Conservation (phyloP, 2,888 invertebrate genomes). For the Sisyra nigra region DNA sequence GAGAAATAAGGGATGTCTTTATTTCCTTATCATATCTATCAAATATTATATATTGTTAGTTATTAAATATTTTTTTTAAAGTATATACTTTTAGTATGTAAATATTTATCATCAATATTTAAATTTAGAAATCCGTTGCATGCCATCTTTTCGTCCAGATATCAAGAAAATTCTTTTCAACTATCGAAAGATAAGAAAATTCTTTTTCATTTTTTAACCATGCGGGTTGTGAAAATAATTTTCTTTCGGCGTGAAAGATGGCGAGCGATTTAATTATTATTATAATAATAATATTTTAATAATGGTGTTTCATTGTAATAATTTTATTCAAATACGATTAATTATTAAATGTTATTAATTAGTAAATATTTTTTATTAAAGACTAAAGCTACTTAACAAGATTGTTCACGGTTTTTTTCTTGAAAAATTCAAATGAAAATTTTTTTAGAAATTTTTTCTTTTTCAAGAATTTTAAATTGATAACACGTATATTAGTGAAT, state of each 20-base stretch:
- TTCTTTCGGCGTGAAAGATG: no score
- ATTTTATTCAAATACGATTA: background rate
- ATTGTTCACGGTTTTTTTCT: background rate
- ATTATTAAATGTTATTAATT: slow-evolving; percentile 1
- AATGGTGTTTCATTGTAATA: background rate
- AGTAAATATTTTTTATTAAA: slow-evolving; percentile 3
- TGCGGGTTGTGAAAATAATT: background rate
- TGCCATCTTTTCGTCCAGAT: background rate
- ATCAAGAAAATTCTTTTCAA: slow-evolving; percentile 1
- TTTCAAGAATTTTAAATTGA: background rate
- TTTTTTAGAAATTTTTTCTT: slow-evolving; percentile 1
- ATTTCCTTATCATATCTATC: no score
- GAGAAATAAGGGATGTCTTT: no score
- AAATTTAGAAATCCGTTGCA: background rate
- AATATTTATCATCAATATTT: no score
- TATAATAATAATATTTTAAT: no score
- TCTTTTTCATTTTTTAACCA: no score
- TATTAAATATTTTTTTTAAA: no score
- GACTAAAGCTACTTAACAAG: slow-evolving; percentile 10
- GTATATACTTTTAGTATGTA: no score
- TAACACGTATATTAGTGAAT: slow-evolving; percentile 7
- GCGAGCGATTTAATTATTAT: no score
- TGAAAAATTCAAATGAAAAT: background rate
- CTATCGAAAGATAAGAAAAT: no score
- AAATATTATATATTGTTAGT: no score